Base-by-base conservation (phyloP, 2,113 vertebrate species). In the Alligator mississippiensis region DNA sequence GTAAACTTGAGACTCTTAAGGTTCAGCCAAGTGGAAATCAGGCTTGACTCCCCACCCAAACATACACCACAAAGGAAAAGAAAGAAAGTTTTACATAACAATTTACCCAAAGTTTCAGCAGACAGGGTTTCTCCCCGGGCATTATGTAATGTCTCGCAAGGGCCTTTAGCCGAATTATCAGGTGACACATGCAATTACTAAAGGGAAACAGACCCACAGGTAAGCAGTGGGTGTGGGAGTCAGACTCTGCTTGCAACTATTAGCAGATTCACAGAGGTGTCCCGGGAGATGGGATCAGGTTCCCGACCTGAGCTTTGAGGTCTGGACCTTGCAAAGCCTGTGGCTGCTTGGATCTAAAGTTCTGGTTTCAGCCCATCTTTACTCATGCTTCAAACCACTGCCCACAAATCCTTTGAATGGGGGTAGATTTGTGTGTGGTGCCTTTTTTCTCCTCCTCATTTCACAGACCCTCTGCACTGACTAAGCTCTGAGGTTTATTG, bases 11-110 rank as follows among this genome's bases (percentile, higher is more conserved):
- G 96, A 85, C 91, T 74, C 85, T 95, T 95, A 74, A 77, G 92
- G 83, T 92, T 96, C 84, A 91, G 87, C 94, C 96, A 93, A 95
- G 86, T 95, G 84, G 93, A 96, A 97, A 96, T 90, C 80, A 95
- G 93, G 80, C 81, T 62, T 89, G 78, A 91, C 30, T 96, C 93
- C 80, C 90, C 91, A 96, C 92, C 83, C 84, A 60, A 93, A 96
- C 94, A 18, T 78, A 94, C 96, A 93, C 75, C 93, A 93, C 80
- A 16, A 72, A 92, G 77, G 82, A 91, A 95, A 92, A 95, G 47
- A 94, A 68, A 94, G 83, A 87, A 93, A 85, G 66, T 95, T 95
- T 95, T 96, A 88, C 89, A 89, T 90, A 89, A 92, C 83, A 94
- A 95, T 87, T 87, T 93, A 70, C 72, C 80, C 85, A 82, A 92